Conservation (phyloP, 1,140 invertebrate genomes). For the Odontomachus brunneus region DNA sequence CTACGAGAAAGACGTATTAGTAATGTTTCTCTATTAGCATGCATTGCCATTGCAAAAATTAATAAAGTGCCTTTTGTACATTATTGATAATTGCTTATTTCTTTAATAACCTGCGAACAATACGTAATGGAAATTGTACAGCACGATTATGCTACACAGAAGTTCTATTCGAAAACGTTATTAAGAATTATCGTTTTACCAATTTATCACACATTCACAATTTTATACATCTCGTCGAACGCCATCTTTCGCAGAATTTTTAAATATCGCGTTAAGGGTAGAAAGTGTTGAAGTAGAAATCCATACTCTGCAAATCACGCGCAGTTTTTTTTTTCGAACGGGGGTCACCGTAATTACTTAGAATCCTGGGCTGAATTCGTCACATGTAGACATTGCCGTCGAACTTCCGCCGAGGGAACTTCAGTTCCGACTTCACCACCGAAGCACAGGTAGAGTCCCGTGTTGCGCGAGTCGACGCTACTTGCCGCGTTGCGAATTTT, state of each 20-base stretch:
- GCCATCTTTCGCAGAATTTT: not conserved
- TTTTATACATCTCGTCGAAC: no score
- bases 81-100: not conserved
- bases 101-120: not conserved
- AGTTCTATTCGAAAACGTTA: not conserved
- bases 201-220: no score
- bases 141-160: not conserved
- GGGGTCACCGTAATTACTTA: not conserved
- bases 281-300: not conserved
- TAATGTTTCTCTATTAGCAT: not conserved
- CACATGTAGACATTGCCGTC: not conserved
- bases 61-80: conserved; percentile 4
- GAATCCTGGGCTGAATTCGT: not conserved
- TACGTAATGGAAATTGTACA: conserved; percentile 9
- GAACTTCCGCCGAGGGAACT: conserved; percentile 23
- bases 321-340: not conserved
- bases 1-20: conserved; percentile 1
- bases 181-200: no score
- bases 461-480: conserved; percentile 72
- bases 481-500: conserved; percentile 77
- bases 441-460: conserved; percentile 67
- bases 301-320: not conserved
- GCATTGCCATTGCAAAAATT: not conserved
- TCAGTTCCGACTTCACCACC: conserved; percentile 63
- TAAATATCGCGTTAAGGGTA: not conserved